Base-by-base conservation (phyloP, 2,113 vertebrate genomes). In the Laticauda colubrina region DNA sequence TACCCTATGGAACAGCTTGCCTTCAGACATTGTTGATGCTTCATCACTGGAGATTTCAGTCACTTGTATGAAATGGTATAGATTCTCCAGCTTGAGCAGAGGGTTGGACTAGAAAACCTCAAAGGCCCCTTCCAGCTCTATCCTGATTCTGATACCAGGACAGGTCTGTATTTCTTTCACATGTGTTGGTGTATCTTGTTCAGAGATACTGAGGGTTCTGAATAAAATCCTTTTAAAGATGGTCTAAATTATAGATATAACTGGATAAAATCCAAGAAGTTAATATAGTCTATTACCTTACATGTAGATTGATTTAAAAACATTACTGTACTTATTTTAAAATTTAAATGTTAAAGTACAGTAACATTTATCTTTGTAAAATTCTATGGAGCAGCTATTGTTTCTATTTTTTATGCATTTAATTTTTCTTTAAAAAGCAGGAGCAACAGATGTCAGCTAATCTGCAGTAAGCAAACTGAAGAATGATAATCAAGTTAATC, bases 401-500 rank as follows among this genome's bases (percentile, higher is more conserved):
- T 53, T 88, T 53, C 43, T 59, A n/a, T 23, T 89, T 92, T 12
- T 54, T 85, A 39, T 85, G 0, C n/a, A 29, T 85, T 89, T 85
- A 53, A 53, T 53, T 53, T 53, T 53, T 53, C 11, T 12, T 53
- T 53, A 53, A 53, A 51, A 53, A 53, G 51, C 56, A 39, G 81
- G 23, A 75, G 24, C 4, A 39, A 85, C 53, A 57, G 24, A 20
- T 34, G 29, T 64, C 43, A 64, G 5, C 89, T 90, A 87, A 90
- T 91, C 24, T 54, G 14, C 64, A 34, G 20, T 64, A 12, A 89
- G 2, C 3, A 54, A n/a, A 9, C 5, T 61, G 23, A 91, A 87
- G 55, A 89, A 91, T 48, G 45, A 39, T 64, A 85, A 88, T 51
- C 61, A 85, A 91, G 87, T 89, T 89, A 92, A 91, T 91, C 55